Conservation (phyloP, 2,113 vertebrate genomes). For the Paracyprichromis sp. region DNA sequence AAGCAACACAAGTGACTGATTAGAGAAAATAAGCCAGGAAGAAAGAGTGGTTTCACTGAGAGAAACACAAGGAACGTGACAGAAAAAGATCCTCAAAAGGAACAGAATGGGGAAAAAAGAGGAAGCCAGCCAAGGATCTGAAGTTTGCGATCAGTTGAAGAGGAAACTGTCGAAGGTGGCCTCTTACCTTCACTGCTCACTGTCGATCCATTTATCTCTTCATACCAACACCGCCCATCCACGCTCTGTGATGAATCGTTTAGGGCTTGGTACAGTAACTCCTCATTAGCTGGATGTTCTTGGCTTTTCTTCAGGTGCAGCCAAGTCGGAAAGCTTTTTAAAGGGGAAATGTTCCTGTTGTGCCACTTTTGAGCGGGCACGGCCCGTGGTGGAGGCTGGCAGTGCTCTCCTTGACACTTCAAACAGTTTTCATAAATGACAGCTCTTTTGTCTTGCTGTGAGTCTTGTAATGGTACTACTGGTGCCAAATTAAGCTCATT, state of each 20-base stretch:
- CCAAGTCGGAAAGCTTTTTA: background rate
- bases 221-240: background rate
- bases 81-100: background rate
- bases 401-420: slow-evolving; percentile 46
- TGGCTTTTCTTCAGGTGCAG: background rate
- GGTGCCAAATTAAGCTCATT: background rate
- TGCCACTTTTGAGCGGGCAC: background rate
- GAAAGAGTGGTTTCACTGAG: slow-evolving; percentile 2
- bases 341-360: background rate
- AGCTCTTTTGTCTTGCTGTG: background rate
- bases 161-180: background rate
- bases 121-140: background rate
- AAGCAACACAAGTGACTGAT: background rate
- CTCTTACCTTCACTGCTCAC: slow-evolving; percentile 60
- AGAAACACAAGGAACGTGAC: background rate
- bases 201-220: slow-evolving; percentile 10
- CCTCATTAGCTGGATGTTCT: background rate
- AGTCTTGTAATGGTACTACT: background rate
- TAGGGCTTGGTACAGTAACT: background rate
- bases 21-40: background rate
- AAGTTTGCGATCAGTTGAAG: background rate
- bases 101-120: background rate
- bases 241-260: background rate
- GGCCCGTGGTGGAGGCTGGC: slow-evolving; percentile 8
- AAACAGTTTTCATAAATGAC: slow-evolving; percentile 67